These are phyloP conservation scores for Corythornis vintsioides DNA, from an alignment of 2,113 vertebrate genomes.

Conservation along the genomic window DNA sequence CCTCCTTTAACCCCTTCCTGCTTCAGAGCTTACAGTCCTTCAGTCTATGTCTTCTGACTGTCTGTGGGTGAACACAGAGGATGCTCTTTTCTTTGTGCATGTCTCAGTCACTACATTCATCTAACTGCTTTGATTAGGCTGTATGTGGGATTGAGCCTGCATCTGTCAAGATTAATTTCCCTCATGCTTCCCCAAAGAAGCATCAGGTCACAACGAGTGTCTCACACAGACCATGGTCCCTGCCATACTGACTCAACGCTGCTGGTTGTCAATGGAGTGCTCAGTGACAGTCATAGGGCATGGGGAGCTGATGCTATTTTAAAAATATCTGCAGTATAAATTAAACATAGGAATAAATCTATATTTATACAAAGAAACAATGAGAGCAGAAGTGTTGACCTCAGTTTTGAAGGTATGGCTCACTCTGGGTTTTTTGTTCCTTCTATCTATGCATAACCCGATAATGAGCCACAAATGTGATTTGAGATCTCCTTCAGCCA, in stretches of 20 bases:
- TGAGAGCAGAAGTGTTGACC: background rate
- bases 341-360: background rate
- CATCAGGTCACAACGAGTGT: background rate
- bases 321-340: background rate
- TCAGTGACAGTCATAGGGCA: background rate
- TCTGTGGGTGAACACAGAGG: background rate
- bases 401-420: background rate
- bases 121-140: background rate
- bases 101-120: background rate
- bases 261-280: background rate
- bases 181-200: background rate
- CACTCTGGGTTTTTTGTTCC: background rate
- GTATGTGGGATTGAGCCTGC: accelerated
- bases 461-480: too few species aligned
- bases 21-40: background rate
- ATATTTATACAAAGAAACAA: background rate
- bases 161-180: background rate
- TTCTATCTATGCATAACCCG: background rate
- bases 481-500: too few species aligned
- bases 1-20: background rate
- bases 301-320: background rate
- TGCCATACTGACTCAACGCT: background rate
- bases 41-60: background rate
- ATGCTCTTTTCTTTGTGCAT: background rate
- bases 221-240: background rate